Conservation (phyloP, 2,113 vertebrate species). For the Campylorhamphus procurvoides region DNA sequence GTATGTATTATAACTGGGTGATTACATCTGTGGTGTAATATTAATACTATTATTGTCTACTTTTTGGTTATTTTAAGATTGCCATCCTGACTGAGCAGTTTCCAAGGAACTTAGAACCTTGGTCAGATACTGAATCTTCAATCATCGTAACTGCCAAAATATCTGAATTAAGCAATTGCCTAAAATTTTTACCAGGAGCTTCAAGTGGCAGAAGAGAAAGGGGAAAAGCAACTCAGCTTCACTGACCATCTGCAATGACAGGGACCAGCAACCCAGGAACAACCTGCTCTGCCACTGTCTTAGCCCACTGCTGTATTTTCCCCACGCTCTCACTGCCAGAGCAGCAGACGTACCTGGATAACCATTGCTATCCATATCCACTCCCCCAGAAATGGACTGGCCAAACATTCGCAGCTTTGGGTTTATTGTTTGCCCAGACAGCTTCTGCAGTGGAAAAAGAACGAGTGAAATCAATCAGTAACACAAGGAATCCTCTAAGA, state of each 20-base stretch:
- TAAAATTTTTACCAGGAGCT: neutral
- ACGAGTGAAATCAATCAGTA: neutral
- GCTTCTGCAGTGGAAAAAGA: conserved; percentile 80
- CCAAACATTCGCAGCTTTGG: conserved; percentile 93
- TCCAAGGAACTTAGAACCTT: neutral
- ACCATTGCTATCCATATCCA: conserved; percentile 97
- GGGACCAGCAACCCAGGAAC: neutral
- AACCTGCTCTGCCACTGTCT: neutral
- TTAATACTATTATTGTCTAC: neutral
- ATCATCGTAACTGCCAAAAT: neutral
- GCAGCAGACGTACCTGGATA: conserved; percentile 84
- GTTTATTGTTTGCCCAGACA: conserved; percentile 84
- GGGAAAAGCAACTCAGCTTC: neutral
- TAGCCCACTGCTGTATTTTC: neutral
- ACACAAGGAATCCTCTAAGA: neutral
- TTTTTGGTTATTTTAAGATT: neutral
- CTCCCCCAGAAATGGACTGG: conserved; percentile 93
- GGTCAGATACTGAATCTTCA: neutral
- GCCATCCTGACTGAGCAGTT: neutral
- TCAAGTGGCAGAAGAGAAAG: neutral
- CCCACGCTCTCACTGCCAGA: neutral
- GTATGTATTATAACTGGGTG: neutral
- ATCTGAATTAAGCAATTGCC: neutral
- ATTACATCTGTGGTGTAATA: neutral
- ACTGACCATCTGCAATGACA: neutral